Evolutionary conservation across 2,888 invertebrate genomes (phyloP).

Genomic region (Liodrosophila aerea): DNA sequence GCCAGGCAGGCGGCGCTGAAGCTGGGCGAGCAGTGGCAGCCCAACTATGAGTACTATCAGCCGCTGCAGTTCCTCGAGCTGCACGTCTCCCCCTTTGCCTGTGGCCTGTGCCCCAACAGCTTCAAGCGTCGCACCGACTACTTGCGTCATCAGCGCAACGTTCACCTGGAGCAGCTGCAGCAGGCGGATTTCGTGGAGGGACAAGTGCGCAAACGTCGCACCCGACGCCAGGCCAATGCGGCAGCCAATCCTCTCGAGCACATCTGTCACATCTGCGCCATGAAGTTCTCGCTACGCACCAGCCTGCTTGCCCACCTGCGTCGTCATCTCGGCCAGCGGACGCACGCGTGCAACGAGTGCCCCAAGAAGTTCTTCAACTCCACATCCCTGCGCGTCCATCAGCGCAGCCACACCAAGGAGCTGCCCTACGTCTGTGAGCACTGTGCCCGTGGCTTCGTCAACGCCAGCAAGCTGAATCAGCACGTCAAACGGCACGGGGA

Average conservation of each 20-base stretch:
- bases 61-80: slow-evolving; percentile 67
- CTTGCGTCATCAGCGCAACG: slow-evolving; percentile 59
- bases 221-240: background rate
- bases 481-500: slow-evolving; percentile 76
- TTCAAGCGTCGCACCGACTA: slow-evolving; percentile 71
- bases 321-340: slow-evolving; percentile 70
- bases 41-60: slow-evolving; percentile 69
- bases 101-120: slow-evolving; percentile 54
- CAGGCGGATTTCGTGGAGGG: slow-evolving; percentile 11
- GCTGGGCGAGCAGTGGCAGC: slow-evolving; percentile 52
- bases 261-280: slow-evolving; percentile 77
- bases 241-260: slow-evolving; percentile 53
- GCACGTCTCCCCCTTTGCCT: slow-evolving; percentile 76
- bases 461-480: slow-evolving; percentile 79
- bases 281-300: slow-evolving; percentile 74
- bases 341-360: slow-evolving; percentile 64
- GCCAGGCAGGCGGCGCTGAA: slow-evolving; percentile 52
- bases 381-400: slow-evolving; percentile 70
- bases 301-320: slow-evolving; percentile 70
- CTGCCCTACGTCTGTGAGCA: slow-evolving; percentile 78
- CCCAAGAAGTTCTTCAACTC: slow-evolving; percentile 76
- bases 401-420: slow-evolving; percentile 77
- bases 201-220: slow-evolving; percentile 14
- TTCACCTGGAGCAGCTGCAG: slow-evolving; percentile 48
- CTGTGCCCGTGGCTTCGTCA: slow-evolving; percentile 78